Evolutionary conservation across 2,888 invertebrate genomes (phyloP).

Genomic region (Pantelozetes paolii): DNA sequence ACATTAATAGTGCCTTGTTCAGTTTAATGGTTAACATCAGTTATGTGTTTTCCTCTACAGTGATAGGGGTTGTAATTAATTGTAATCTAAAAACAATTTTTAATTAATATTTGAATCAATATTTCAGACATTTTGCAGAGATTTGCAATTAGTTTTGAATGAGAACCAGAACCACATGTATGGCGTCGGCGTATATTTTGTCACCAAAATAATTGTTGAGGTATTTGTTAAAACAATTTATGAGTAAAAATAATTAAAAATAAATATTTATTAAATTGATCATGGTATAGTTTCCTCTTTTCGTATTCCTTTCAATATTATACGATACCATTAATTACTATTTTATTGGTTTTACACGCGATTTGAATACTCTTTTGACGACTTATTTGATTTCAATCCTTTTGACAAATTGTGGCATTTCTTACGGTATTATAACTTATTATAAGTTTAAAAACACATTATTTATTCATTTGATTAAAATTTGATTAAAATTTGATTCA

Average conservation of each 20-base stretch:
- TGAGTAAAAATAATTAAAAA: background rate
- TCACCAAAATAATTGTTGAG: constrained; percentile 84
- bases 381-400: background rate
- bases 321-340: constrained; percentile 24
- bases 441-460: background rate
- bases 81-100: constrained; percentile 50
- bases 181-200: constrained; percentile 80
- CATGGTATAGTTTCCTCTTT: constrained; percentile 16
- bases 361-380: background rate
- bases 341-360: constrained; percentile 18
- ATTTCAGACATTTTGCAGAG: constrained; percentile 78
- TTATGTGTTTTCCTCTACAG: too few species aligned
- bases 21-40: too few species aligned
- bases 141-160: constrained; percentile 79
- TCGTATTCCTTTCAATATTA: constrained; percentile 19
- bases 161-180: constrained; percentile 88
- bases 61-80: too few species aligned
- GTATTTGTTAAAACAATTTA: background rate
- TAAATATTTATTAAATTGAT: background rate
- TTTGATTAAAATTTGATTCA: background rate
- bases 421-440: background rate
- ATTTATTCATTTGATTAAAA: background rate
- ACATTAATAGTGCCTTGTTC: too few species aligned
- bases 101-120: background rate
- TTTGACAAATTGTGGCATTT: background rate